Base-by-base conservation (phyloP, 2,113 vertebrate genomes). In the Halcyon senegalensis region DNA sequence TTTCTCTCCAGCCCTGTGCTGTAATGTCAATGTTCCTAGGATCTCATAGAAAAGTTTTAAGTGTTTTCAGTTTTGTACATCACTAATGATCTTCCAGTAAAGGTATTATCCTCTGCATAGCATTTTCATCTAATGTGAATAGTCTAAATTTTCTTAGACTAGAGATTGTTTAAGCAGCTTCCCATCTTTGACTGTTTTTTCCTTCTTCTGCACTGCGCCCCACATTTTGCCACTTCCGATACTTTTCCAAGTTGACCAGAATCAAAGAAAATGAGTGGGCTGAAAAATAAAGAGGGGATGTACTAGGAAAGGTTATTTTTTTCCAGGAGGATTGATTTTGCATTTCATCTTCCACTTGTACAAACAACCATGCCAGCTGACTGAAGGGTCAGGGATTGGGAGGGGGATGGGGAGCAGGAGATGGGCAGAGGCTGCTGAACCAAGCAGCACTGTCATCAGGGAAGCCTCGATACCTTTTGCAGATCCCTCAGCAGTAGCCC, bases 271-370 rank as follows among this genome's bases (percentile, higher is more conserved):
- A 1, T 3, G 7, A 90, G 16, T 21, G 44, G 48, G 24, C 16
- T 31, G 21, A 74, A 90, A 74, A 80, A 62, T 0, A 48, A 27
- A 91, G 39, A 39, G 27, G 5, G 11, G 13, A 92, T 18, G 21
- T 74, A 76, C 24, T 31, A 74, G 44, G 10, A 88, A 89, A 89
- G 50, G 55, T 55, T 84, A 16, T 74, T 94, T 89, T 74, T 94
- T 87, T 90, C 46, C 64, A 70, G 46, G 7, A 74, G 21, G 46
- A 93, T 87, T 46, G 10, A 4, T 43, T 91, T 74, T 3, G 16
- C 37, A 67, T 31, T 51, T 96, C 68, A 70, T 76, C 46, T 74
- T 86, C 87, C 86, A 95, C 80, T 64, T 84, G 76, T 43, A 50
- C 37, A 90, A 88, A 14, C 60, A 74, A 39, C 14, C 1, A 6